Evolutionary conservation across 1,140 invertebrate genomes (phyloP).

Genomic region (Lasioglossum albipes): DNA sequence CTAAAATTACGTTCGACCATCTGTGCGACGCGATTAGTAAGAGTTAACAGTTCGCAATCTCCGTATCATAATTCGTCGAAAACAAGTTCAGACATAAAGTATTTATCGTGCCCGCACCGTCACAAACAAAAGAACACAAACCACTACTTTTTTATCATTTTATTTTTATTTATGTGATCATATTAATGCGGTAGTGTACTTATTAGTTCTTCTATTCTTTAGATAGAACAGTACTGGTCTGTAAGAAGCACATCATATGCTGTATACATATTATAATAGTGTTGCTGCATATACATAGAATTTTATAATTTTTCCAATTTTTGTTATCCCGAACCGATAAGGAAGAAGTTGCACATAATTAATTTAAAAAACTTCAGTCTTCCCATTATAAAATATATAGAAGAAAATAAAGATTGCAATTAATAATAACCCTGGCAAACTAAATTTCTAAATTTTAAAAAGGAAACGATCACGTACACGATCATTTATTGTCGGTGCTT

Average conservation of each 20-base stretch:
- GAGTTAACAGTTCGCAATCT: slow-evolving; percentile 11
- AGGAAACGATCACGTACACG: too few species aligned
- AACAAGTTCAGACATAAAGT: neutral
- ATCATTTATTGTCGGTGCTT: too few species aligned
- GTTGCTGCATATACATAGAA: too few species aligned
- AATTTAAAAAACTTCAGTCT: too few species aligned
- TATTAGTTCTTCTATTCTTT: neutral
- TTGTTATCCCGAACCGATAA: neutral
- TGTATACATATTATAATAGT: too few species aligned
- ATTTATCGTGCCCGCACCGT: neutral
- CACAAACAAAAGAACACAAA: neutral
- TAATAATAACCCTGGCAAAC: too few species aligned
- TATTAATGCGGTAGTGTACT: neutral
- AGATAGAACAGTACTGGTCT: slow-evolving; percentile 11
- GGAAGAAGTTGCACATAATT: too few species aligned
- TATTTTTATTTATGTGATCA: neutral
- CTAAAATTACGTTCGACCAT: slow-evolving; percentile 4
- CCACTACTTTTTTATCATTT: too few species aligned
- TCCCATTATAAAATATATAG: too few species aligned
- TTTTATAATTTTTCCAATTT: too few species aligned
- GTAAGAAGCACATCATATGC: neutral
- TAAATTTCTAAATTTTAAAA: too few species aligned
- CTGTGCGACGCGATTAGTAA: neutral
- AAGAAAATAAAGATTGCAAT: too few species aligned
- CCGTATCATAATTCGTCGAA: neutral